Evolutionary conservation across 2,888 invertebrate genomes (phyloP).

Genomic region (Idaea dimidiata): DNA sequence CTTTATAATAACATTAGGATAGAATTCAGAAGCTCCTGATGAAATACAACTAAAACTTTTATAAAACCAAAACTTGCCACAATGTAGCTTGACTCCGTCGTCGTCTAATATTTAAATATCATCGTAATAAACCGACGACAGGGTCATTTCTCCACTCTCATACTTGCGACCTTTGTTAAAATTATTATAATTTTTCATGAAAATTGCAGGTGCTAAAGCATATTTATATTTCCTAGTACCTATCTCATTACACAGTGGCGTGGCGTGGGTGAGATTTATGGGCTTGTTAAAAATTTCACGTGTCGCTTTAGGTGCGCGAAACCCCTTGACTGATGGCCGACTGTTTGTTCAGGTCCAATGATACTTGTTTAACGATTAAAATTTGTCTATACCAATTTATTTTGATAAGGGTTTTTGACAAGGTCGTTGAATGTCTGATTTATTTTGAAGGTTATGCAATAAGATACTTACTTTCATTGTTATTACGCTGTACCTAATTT

Average conservation of each 20-base stretch:
- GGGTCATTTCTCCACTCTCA: neutral
- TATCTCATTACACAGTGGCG: slow-evolving; percentile 31
- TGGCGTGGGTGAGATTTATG: slow-evolving; percentile 33
- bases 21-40: neutral
- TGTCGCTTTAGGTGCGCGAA: slow-evolving; percentile 8
- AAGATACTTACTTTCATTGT: no score
- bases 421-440: neutral
- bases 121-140: neutral
- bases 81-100: no score
- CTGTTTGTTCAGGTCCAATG: slow-evolving; percentile 4
- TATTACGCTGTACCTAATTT: no score
- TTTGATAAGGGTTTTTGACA: neutral
- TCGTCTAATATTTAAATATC: no score
- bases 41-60: neutral
- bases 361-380: slow-evolving; percentile 1
- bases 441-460: neutral
- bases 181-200: neutral
- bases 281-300: slow-evolving; percentile 34
- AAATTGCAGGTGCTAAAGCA: slow-evolving; percentile 25
- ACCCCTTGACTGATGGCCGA: slow-evolving; percentile 20
- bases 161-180: slow-evolving; percentile 1
- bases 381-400: neutral
- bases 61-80: no score
- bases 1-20: no score
- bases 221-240: slow-evolving; percentile 30